phyloP scores from a whole-genome alignment of 2,797 vertebrate species.

The Cryptoprocta ferox region DNA sequence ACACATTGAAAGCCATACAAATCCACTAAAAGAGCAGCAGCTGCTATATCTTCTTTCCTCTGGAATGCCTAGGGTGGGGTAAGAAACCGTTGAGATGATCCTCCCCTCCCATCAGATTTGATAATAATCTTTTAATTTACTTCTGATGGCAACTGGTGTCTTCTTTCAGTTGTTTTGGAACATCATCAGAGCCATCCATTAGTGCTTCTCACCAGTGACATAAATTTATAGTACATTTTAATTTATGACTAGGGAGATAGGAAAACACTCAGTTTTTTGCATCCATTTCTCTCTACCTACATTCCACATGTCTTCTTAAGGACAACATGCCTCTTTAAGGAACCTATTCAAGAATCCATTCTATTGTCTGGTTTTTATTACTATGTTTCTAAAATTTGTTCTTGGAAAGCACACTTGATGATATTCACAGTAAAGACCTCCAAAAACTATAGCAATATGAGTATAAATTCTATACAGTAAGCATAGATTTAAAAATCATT shows the following conservation, averaged over 20 bases:
- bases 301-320: not conserved
- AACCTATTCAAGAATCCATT: not conserved
- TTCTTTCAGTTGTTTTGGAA: not conserved
- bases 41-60: not conserved
- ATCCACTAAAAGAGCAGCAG: not conserved
- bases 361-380: not conserved
- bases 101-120: not conserved
- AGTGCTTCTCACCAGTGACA: not conserved
- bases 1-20: not conserved
- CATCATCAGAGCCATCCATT: not conserved
- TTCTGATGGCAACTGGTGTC: not conserved
- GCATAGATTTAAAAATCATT: conserved; percentile 6
- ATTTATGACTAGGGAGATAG: not conserved
- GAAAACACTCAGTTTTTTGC: not conserved
- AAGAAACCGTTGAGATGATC: not conserved
- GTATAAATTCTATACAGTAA: conserved; percentile 16
- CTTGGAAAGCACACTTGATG: conserved; percentile 1
- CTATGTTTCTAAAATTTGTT: not conserved
- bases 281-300: not conserved
- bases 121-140: not conserved
- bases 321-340: not conserved
- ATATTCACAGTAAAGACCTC: not conserved
- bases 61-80: not conserved
- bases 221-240: not conserved
- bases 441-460: not conserved